phyloP scores from a whole-genome alignment of 2,888 invertebrate species.

The Pyrochroa serraticornis region DNA sequence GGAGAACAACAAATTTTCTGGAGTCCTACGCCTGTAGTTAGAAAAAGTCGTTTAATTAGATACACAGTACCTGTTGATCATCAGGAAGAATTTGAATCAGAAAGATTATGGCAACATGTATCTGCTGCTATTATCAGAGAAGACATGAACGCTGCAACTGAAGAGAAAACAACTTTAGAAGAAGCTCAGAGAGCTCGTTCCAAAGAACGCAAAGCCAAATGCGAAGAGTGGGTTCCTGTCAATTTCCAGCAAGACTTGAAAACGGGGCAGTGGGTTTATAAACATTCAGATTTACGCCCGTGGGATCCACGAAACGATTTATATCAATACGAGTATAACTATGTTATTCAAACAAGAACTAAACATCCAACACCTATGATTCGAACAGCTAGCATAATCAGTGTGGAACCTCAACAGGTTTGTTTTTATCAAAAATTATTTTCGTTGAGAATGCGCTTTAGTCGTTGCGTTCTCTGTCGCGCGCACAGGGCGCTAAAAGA shows the following conservation, averaged over 20 bases:
- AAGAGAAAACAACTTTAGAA: constrained; percentile 88
- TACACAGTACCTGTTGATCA: constrained; percentile 78
- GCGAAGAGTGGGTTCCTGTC: constrained; percentile 74
- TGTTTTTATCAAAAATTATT: constrained; percentile 10
- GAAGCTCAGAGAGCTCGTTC: constrained; percentile 80
- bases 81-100: constrained; percentile 84
- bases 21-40: constrained; percentile 73
- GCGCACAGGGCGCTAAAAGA: too few relatives aligned
- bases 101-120: constrained; percentile 85
- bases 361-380: constrained; percentile 77
- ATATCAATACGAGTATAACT: constrained; percentile 85
- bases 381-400: constrained; percentile 72
- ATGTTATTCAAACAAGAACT: constrained; percentile 78
- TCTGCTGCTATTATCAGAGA: constrained; percentile 82
- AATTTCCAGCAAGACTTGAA: constrained; percentile 72
- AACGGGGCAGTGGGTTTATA: constrained; percentile 71
- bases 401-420: constrained; percentile 64
- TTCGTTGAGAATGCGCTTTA: too few relatives aligned
- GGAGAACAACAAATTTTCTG: constrained; percentile 74
- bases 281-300: constrained; percentile 79
- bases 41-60: constrained; percentile 74
- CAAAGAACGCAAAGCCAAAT: constrained; percentile 69
- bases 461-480: too few relatives aligned
- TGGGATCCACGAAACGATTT: constrained; percentile 90
- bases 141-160: constrained; percentile 88